A percentile compares a stretch with the other conserved stretches of the same genome.
Conservation (phyloP, 1,140 invertebrate genomes). For the Notospermus geniculatus region DNA sequence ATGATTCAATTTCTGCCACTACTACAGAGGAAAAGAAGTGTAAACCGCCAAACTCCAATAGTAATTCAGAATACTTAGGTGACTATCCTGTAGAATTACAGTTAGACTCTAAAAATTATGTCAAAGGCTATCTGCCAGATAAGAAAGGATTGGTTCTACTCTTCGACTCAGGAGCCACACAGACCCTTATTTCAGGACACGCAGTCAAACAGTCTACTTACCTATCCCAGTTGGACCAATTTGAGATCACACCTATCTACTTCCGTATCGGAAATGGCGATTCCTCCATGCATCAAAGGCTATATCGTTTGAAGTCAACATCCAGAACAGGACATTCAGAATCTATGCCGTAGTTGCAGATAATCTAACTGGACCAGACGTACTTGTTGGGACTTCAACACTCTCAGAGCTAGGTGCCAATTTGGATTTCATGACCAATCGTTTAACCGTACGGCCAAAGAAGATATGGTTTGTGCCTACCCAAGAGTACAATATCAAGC, state of each 20-base stretch:
- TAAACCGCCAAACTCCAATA: no score
- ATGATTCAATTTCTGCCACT: no score
- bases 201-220: no score
- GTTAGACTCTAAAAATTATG: no score
- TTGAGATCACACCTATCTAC: neutral
- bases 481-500: neutral
- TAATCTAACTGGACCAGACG: neutral
- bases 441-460: neutral
- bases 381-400: neutral
- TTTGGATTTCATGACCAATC: neutral
- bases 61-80: no score
- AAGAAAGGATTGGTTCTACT: no score
- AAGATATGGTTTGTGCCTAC: neutral
- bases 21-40: no score
- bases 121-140: no score
- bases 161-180: no score
- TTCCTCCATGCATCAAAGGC: neutral
- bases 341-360: neutral
- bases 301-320: neutral
- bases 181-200: no score
- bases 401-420: neutral
- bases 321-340: neutral
- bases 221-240: neutral
- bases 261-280: neutral
- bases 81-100: no score